A percentile compares a stretch with the other conserved stretches of the same genome.
phyloP scores from a whole-genome alignment of 2,888 invertebrate species.

The Parascotia fuliginaria region DNA sequence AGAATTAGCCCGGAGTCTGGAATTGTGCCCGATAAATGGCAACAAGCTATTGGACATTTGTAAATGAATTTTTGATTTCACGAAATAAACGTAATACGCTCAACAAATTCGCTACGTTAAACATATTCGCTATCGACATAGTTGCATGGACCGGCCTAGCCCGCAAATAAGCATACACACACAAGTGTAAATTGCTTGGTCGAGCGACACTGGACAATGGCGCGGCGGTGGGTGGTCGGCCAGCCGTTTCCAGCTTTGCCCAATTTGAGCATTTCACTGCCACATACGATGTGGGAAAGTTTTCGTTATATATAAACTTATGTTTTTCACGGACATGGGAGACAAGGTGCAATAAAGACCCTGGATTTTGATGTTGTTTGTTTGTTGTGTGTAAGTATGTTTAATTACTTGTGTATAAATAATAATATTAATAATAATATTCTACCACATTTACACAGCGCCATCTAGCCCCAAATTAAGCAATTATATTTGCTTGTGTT shows the following conservation, averaged over 20 bases:
- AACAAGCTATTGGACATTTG: too few species aligned
- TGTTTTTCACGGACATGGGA: slow-evolving; percentile 33
- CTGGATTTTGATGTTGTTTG: not conserved
- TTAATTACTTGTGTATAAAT: too few species aligned
- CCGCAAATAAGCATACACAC: slow-evolving; percentile 46
- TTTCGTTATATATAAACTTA: slow-evolving; percentile 34
- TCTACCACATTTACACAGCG: too few species aligned
- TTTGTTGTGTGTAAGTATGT: too few species aligned
- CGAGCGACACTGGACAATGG: slow-evolving; percentile 63
- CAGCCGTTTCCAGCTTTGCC: slow-evolving; percentile 58
- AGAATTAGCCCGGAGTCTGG: too few species aligned
- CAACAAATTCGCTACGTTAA: not conserved
- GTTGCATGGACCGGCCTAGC: slow-evolving; percentile 21
- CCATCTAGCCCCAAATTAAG: too few species aligned
- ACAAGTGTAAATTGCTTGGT: slow-evolving; percentile 55
- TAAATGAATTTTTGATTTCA: not conserved
- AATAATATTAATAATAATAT: too few species aligned
- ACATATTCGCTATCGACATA: slow-evolving; percentile 30
- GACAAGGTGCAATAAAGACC: not conserved
- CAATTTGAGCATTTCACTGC: slow-evolving; percentile 64
- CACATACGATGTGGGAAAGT: slow-evolving; percentile 45
- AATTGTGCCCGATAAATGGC: too few species aligned
- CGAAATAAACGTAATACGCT: not conserved
- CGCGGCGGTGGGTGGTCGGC: slow-evolving; percentile 67
- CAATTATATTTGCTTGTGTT: too few species aligned